Evolutionary conservation across 2,113 vertebrate genomes (phyloP).

Genomic region (Gopherus flavomarginatus): DNA sequence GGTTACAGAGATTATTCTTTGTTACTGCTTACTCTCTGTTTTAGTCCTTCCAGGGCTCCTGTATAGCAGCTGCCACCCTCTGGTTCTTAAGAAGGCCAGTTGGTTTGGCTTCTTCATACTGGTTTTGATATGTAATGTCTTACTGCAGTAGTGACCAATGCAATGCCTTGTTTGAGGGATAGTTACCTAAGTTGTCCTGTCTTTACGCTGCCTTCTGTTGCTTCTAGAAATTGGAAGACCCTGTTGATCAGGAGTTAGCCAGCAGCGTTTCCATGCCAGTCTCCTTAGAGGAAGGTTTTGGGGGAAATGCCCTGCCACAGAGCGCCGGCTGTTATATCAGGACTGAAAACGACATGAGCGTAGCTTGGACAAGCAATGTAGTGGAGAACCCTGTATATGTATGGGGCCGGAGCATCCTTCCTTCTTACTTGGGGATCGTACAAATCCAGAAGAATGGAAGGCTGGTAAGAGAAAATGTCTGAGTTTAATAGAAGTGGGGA

Average conservation of each 20-base stretch:
- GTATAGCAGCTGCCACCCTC: background rate
- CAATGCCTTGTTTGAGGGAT: background rate
- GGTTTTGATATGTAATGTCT: background rate
- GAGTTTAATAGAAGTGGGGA: background rate
- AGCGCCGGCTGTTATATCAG: background rate
- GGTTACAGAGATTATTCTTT: too few relatives aligned
- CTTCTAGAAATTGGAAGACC: background rate
- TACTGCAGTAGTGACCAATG: background rate
- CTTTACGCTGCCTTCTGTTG: background rate
- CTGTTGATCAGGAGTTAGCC: background rate
- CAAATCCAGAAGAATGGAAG: conserved; percentile 30
- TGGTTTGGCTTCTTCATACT: background rate
- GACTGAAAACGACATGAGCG: background rate
- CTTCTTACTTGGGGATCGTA: conserved; percentile 29
- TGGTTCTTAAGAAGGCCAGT: background rate
- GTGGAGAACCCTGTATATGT: background rate
- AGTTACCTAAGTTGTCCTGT: background rate
- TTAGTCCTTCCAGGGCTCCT: background rate
- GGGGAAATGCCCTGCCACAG: background rate
- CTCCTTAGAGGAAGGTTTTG: background rate
- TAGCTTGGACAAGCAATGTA: background rate
- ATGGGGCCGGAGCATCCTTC: conserved; percentile 13
- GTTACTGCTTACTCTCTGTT: background rate
- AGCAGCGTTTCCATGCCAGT: background rate
- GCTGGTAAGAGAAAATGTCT: background rate